Evolutionary conservation across 2,888 invertebrate species (phyloP).

Genomic region (Drosophila meridionalis): DNA sequence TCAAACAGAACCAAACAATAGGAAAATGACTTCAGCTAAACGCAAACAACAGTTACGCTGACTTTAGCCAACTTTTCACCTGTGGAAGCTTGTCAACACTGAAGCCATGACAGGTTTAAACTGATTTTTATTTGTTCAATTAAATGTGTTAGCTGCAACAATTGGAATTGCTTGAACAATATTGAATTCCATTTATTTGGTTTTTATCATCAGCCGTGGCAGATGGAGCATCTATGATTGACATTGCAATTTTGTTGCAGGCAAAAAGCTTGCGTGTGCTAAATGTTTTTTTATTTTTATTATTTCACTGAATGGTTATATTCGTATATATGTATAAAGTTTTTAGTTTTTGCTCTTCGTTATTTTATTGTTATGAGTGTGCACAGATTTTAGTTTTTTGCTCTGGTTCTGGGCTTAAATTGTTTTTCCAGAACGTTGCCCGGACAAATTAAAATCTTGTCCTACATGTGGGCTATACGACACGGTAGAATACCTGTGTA

Average conservation of each 20-base stretch:
- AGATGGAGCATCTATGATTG: conserved; percentile 32
- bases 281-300: conserved; percentile 24
- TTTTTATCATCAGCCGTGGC: background rate
- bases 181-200: background rate
- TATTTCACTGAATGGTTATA: conserved; percentile 44
- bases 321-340: conserved; percentile 7
- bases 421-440: conserved; percentile 29
- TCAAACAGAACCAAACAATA: background rate
- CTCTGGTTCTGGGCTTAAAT: conserved; percentile 30
- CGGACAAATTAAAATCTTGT: conserved; percentile 55
- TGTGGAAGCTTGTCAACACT: conserved; percentile 5
- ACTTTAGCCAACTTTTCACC: conserved; percentile 3
- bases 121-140: conserved; percentile 44
- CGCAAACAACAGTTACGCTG: conserved; percentile 5
- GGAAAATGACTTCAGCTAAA: background rate
- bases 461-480: conserved; percentile 32
- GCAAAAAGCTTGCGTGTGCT: conserved; percentile 36
- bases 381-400: conserved; percentile 1
- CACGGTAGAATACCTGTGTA: conserved; percentile 15
- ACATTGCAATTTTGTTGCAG: conserved; percentile 52
- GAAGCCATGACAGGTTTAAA: conserved; percentile 28
- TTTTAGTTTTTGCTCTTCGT: conserved; percentile 10
- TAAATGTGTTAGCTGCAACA: conserved; percentile 47
- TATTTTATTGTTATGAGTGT: conserved; percentile 31
- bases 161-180: conserved; percentile 42